phyloP scores from a whole-genome alignment of 1,140 invertebrate genomes.

The Zaprionus gabonicus region DNA sequence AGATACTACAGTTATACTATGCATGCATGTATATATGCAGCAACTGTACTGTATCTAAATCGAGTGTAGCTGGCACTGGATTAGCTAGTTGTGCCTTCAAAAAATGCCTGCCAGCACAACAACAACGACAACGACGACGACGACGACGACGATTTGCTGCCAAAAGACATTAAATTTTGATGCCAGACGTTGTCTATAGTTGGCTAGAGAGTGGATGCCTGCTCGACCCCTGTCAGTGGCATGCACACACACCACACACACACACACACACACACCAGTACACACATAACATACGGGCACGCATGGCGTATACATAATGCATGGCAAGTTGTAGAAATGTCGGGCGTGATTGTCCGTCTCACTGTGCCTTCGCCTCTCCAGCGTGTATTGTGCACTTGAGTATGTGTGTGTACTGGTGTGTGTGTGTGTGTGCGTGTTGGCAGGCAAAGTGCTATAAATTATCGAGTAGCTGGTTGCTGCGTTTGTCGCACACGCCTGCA shows the following conservation, averaged over 20 bases:
- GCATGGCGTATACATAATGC: slow-evolving; percentile 77
- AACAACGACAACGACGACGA: slow-evolving; percentile 33
- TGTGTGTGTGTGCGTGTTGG: slow-evolving; percentile 42
- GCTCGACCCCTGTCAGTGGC: slow-evolving; percentile 37
- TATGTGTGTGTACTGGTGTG: neutral
- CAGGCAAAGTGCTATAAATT: slow-evolving; percentile 77
- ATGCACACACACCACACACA: slow-evolving; percentile 2
- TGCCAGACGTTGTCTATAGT: slow-evolving; percentile 55
- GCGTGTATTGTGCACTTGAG: slow-evolving; percentile 66
- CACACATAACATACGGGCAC: slow-evolving; percentile 44
- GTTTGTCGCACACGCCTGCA: neutral
- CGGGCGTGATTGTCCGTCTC: slow-evolving; percentile 66
- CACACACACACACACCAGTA: slow-evolving; percentile 18
- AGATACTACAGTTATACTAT: neutral
- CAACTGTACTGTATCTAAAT: neutral
- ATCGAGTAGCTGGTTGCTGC: slow-evolving; percentile 73
- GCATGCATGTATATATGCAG: neutral
- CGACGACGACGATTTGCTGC: slow-evolving; percentile 59
- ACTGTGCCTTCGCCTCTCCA: neutral
- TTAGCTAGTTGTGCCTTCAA: slow-evolving; percentile 34
- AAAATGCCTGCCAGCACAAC: slow-evolving; percentile 51
- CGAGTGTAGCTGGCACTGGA: slow-evolving; percentile 13
- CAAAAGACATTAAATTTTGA: slow-evolving; percentile 78
- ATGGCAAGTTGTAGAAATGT: slow-evolving; percentile 62
- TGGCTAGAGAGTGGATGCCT: slow-evolving; percentile 7